A percentile compares a stretch with the other conserved stretches of the same genome.
Conservation (phyloP, 2,888 invertebrate species). For the Archips crataeganus region DNA sequence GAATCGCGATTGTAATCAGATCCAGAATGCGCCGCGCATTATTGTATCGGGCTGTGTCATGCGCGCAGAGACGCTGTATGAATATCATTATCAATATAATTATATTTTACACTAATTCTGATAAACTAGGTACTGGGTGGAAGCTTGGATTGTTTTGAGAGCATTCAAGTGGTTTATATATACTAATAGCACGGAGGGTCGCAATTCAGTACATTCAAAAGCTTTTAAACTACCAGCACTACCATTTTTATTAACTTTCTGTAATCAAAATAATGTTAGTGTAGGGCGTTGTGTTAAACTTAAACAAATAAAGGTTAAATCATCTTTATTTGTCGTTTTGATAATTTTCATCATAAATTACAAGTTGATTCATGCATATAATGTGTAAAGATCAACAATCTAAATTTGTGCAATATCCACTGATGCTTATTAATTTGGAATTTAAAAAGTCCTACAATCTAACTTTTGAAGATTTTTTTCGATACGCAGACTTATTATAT, state of each 20-base stretch:
- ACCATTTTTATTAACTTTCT: background rate
- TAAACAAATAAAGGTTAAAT: background rate
- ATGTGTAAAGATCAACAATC: background rate
- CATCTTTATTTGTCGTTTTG: no score
- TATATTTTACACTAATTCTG: conserved; percentile 7
- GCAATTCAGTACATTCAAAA: background rate
- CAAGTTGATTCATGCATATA: background rate
- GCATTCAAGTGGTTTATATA: conserved; percentile 2
- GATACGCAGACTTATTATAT: conserved; percentile 7
- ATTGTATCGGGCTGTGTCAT: conserved; percentile 44
- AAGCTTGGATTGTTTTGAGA: background rate
- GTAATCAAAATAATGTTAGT: background rate
- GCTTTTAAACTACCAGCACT: background rate
- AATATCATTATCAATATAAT: conserved; percentile 9
- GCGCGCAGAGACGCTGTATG: conserved; percentile 14
- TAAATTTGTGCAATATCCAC: background rate
- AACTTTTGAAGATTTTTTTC: background rate
- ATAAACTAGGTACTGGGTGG: background rate
- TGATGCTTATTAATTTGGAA: no score
- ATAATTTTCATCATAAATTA: no score
- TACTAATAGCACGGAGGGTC: background rate
- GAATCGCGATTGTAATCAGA: conserved; percentile 56
- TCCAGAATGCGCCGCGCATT: conserved; percentile 48
- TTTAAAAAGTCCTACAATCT: background rate
- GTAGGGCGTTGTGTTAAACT: background rate